These are phyloP conservation scores for Micromys minutus DNA, from an alignment of 2,113 vertebrate genomes.

Conservation along the genomic window DNA sequence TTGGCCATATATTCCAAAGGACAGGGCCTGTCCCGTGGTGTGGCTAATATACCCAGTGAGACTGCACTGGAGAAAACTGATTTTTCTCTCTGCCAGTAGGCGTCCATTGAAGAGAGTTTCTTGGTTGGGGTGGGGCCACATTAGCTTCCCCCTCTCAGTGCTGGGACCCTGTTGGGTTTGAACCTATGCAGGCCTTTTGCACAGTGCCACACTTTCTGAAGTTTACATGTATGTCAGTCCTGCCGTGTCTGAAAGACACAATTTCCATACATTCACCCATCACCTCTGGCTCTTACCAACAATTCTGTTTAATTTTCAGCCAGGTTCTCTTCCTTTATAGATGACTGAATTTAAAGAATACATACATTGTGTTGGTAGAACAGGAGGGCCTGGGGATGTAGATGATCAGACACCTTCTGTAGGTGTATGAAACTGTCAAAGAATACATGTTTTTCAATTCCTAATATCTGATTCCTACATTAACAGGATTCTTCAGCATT, in stretches of 20 bases:
- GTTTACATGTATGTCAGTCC: background rate
- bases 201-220: background rate
- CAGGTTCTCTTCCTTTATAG: conserved; percentile 9
- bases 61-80: background rate
- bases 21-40: background rate
- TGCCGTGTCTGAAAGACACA: background rate
- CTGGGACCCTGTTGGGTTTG: background rate
- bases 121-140: background rate
- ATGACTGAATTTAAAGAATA: background rate
- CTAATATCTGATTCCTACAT: background rate
- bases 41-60: background rate
- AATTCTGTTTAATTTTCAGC: background rate
- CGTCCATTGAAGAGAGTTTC: background rate
- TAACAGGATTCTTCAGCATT: background rate
- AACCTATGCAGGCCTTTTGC: background rate
- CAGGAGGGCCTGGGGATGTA: background rate
- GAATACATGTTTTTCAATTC: background rate
- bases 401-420: background rate
- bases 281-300: background rate
- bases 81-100: background rate
- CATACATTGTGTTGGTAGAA: background rate
- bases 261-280: background rate
- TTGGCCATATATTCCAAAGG: background rate
- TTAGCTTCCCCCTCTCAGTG: background rate
- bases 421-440: background rate